phyloP scores from a whole-genome alignment of 2,888 invertebrate genomes.

The Dascillus cervinus region DNA sequence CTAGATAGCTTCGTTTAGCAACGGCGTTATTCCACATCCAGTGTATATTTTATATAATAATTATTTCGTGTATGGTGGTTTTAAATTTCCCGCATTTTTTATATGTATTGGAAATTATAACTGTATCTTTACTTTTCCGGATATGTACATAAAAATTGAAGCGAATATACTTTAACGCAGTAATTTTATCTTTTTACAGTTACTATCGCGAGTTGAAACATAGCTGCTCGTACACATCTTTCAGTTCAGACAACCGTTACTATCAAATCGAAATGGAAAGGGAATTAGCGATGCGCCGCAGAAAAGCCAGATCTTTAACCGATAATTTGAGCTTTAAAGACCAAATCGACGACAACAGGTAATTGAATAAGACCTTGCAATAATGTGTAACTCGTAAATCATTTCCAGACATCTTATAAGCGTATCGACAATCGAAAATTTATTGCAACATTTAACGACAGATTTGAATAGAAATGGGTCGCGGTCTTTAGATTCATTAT shows the following conservation, averaged over 20 bases:
- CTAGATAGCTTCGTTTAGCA: no score
- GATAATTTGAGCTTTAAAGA: constrained; percentile 30
- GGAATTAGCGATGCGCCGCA: constrained; percentile 44
- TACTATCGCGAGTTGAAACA: constrained; percentile 18
- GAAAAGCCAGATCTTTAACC: constrained; percentile 44
- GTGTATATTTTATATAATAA: no score
- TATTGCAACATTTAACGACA: constrained; percentile 18
- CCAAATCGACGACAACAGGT: constrained; percentile 13
- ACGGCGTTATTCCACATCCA: no score
- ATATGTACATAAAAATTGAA: no score
- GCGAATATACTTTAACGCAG: no score
- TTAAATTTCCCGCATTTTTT: no score
- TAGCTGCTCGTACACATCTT: constrained; percentile 7
- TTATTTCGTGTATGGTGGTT: no score
- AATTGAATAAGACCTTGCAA: background rate
- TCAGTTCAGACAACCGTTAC: constrained; percentile 7
- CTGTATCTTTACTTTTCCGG: no score
- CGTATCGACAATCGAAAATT: constrained; percentile 21
- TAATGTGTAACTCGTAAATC: constrained; percentile 1
- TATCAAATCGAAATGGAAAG: constrained; percentile 30
- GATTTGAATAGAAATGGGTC: constrained; percentile 14
- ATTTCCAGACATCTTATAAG: constrained; percentile 19
- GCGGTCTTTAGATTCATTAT: constrained; percentile 25
- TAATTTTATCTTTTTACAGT: constrained; percentile 11
- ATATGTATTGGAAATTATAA: no score